Conservation (phyloP, 2,113 vertebrate species). For the Chionis minor region DNA sequence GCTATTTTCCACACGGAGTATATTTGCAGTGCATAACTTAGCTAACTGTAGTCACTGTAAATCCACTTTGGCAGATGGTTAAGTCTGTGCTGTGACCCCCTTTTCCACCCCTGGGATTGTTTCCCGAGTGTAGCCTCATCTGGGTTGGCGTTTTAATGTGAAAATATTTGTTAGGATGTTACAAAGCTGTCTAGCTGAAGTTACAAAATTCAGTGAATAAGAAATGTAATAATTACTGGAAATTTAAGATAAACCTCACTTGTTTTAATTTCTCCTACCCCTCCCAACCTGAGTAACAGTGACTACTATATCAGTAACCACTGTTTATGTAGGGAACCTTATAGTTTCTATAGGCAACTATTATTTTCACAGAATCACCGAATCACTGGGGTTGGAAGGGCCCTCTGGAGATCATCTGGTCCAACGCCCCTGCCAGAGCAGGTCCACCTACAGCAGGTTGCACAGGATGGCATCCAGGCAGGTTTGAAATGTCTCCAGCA, state of each 20-base stretch:
- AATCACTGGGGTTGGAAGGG: no score
- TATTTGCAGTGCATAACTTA: slow-evolving; percentile 49
- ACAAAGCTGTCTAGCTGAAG: neutral
- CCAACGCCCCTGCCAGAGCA: no score
- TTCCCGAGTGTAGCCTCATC: slow-evolving; percentile 5
- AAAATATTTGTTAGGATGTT: slow-evolving; percentile 5
- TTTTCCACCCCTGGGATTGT: slow-evolving; percentile 8
- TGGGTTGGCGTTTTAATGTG: neutral
- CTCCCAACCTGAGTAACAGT: neutral
- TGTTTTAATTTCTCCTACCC: neutral
- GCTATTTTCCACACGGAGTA: neutral
- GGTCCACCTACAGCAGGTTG: no score
- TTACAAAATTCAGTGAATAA: neutral
- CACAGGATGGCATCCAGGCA: no score
- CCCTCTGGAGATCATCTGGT: no score
- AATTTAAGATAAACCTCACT: neutral
- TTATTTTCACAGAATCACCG: no score
- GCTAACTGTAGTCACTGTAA: neutral
- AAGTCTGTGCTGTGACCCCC: neutral
- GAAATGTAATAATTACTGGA: neutral
- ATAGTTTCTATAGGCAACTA: neutral
- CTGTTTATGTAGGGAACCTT: neutral
- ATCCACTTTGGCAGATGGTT: slow-evolving; percentile 42
- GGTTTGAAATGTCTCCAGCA: no score
- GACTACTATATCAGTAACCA: neutral